Base-by-base conservation (phyloP, 2,797 vertebrate species). In the Pampus argenteus region DNA sequence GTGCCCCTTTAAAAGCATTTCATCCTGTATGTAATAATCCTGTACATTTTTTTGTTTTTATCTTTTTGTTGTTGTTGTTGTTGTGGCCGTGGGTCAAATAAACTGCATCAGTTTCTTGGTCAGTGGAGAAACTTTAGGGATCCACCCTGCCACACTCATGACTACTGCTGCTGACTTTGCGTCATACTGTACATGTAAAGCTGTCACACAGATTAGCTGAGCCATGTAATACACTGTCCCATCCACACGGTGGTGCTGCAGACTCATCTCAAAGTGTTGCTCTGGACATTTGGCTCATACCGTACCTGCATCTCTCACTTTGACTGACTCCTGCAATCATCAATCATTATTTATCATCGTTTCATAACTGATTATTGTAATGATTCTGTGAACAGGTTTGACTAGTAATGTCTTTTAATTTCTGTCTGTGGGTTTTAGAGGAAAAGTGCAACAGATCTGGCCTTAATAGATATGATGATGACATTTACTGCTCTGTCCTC, bases 381-480 rank as follows among this genome's bases (percentile, higher is more conserved):
- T 67, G 40, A 13, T 62, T 45, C 38, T 44, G 51, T 58, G 74
- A 66, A 66, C 58, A 63, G 34, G 42, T 64, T 50, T 48, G 28
- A 44, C 66, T 48, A 3, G 25, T 42, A 13, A 62, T 45, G 26
- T 71, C n/a, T 52, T 64, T 47, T 70, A 22, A 49, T 48, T 57
- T 66, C 29, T 61, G 29, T 66, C 50, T 74, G 42, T 78, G 65
- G 54, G 26, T 45, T 51, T 59, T 38, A 57, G 63, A 50, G 62
- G 38, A 29, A 47, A 54, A 42, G 50, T 52, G 51, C 20, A 73
- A 60, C 47, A 49, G 49, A 55, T 76, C 54, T 49, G 75, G 69
- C 80, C 73, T 85, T 83, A 79, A 68, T 56, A 71, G 61, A 74
- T 49, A 50, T 18, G 38, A 77, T 31, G 18, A 54, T 48, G 48